These are phyloP conservation scores for Alethe castanea DNA, from an alignment of 2,113 vertebrate species.

Conservation along the genomic window DNA sequence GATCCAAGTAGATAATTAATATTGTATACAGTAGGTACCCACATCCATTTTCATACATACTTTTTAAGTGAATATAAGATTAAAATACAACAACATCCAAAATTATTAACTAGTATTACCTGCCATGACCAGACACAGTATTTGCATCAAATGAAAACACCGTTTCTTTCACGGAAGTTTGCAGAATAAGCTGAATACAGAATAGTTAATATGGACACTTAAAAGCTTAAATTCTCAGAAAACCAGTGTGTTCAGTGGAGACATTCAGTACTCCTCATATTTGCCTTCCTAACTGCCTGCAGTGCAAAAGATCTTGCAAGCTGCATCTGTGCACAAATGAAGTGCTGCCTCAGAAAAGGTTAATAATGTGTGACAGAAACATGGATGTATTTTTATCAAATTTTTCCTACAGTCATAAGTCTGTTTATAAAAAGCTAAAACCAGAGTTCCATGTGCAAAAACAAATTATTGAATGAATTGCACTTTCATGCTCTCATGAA, in stretches of 20 bases:
- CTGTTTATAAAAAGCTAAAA: neutral
- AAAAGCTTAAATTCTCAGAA: neutral
- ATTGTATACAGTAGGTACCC: neutral
- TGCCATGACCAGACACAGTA: neutral
- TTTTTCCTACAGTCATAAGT: neutral
- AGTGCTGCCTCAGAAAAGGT: neutral
- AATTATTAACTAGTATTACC: neutral
- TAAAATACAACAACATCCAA: neutral
- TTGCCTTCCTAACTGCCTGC: neutral
- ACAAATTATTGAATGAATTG: neutral
- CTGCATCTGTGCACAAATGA: neutral
- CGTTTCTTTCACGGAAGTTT: neutral
- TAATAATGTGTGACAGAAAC: neutral
- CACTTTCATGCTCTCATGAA: neutral
- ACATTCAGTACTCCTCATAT: neutral
- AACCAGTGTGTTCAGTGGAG: neutral
- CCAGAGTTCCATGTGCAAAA: neutral
- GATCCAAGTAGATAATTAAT: neutral
- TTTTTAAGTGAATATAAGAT: neutral
- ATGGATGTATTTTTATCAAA: neutral
- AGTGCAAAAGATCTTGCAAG: neutral
- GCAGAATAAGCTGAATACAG: neutral
- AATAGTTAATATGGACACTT: neutral
- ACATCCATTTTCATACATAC: neutral
- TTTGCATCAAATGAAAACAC: neutral